Base-by-base conservation (phyloP, 2,113 vertebrate species). In the Leucoraja erinaceus region DNA sequence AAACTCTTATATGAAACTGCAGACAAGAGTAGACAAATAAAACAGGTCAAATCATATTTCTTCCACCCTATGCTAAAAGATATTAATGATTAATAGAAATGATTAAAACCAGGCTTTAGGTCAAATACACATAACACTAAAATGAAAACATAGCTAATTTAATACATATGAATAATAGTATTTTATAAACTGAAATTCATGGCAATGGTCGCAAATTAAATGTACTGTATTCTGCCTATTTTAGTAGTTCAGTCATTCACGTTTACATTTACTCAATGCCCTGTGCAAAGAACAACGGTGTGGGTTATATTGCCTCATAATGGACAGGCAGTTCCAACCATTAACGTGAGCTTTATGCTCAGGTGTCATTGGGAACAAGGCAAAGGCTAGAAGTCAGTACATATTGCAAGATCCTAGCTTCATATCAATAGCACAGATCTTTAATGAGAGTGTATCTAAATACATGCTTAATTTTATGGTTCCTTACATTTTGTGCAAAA, bases 221-320 rank as follows among this genome's bases (percentile, higher is more conserved):
- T 4, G 18, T 54, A 72, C 31, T 72, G 20, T 72, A 72, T 66
- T 66, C 70, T 72, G 70, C 70, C 70, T 20, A 72, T 70, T 70
- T 72, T 38, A 91, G 54, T 12, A 5, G 66, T 54, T 20, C 20
- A 91, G 59, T 72, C 66, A 68, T 91, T 54, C 68, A 72, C 66
- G 72, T 91, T 91, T 72, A 31, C 5, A 72, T 91, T 88, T 63
- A 72, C 31, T 91, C 72, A 74, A 18, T 72, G 66, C 38, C 90
- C 20, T 72, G 63, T 72, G 33, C 66, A 91, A 70, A 91, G 38
- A 70, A 90, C 88, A 70, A 10, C 10, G 54, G 54, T 54, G 3
- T 38, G 38, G 22, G 68, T 72, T 25, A 68, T 72, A 10, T 4
- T 70, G 33, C n/a, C 7, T 91, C 66, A 74, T 18, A 72, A 74